phyloP scores from a whole-genome alignment of 2,113 vertebrate genomes.

The Aphelocoma coerulescens region DNA sequence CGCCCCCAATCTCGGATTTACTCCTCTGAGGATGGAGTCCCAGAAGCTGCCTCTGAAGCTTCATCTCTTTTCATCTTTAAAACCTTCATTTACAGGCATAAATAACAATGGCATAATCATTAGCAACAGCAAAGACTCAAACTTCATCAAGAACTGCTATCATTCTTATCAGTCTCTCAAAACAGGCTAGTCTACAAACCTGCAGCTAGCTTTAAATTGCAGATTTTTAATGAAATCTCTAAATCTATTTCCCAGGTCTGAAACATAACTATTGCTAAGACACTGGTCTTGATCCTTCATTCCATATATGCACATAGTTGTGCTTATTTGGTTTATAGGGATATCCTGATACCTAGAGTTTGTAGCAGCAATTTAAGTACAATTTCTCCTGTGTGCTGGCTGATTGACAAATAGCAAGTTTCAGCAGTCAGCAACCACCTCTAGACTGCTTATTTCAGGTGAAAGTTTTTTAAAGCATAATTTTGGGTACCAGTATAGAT shows the following conservation, averaged over 20 bases:
- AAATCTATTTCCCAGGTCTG: neutral
- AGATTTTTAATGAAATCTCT: neutral
- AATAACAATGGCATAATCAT: constrained; percentile 2
- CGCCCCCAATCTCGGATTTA: constrained; percentile 58
- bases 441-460: neutral
- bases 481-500: neutral
- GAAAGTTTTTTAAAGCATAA: neutral
- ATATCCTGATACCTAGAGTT: neutral
- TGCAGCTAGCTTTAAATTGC: neutral
- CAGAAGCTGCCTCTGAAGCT: constrained; percentile 52
- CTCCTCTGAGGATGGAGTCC: constrained; percentile 45
- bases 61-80: constrained; percentile 46
- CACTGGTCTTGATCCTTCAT: neutral
- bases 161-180: neutral
- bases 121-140: neutral
- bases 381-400: neutral
- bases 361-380: neutral
- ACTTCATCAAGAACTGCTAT: neutral
- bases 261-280: neutral
- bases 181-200: neutral
- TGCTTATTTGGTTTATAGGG: neutral
- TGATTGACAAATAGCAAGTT: neutral
- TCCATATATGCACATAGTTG: neutral
- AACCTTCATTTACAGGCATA: constrained; percentile 30
- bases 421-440: neutral